Base-by-base conservation (phyloP, 2,113 vertebrate species). In the Osmerus eperlanus region DNA sequence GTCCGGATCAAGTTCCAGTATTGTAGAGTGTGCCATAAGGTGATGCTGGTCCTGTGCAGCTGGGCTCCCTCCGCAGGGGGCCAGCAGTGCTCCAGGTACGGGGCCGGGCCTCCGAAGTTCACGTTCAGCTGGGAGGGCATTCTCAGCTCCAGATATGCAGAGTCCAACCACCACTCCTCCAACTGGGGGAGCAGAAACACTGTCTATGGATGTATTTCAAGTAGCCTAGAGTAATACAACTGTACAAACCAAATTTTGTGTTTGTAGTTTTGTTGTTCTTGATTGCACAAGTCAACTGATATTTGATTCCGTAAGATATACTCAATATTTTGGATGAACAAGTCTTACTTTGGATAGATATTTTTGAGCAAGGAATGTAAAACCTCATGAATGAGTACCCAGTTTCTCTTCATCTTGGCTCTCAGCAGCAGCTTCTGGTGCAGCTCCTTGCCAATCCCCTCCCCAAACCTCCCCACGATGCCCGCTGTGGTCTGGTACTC, bases 111-210 rank as follows among this genome's bases (percentile, higher is more conserved):
- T 0, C 68, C 95, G 0, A 99, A 95, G 78, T 99, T 99, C 72
- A 94, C 93, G 62, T 93, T 86, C 65, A 99, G 90, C 89, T 98
- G 96, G 3, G 96, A 96, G 7, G 96, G 89, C n/a, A 89, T 83
- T 12, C 97, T 96, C 19, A 91, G 74, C 73, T 99, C 96, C 81
- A 99, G 91, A 78, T 99, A 99, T 0, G 93, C 94, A 15, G 83
- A 70, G 47, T 96, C 94, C 77, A 96, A 89, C 97, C 97, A 99
- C 97, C 97, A 99, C 6, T 99, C 95, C 79, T 98, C 97, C 87
- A 99, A 90, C 97, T 99, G 80, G 64, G 54, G 65, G 18, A 21
- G 4, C 47, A 41, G 41, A 23, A 19, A 73, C 1, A 16, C 5
- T 41, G 15, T 25, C 2, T 47, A 47, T 47, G 9, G 41, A 47